phyloP scores from a whole-genome alignment of 2,113 vertebrate species.

The Sminthopsis crassicaudata region DNA sequence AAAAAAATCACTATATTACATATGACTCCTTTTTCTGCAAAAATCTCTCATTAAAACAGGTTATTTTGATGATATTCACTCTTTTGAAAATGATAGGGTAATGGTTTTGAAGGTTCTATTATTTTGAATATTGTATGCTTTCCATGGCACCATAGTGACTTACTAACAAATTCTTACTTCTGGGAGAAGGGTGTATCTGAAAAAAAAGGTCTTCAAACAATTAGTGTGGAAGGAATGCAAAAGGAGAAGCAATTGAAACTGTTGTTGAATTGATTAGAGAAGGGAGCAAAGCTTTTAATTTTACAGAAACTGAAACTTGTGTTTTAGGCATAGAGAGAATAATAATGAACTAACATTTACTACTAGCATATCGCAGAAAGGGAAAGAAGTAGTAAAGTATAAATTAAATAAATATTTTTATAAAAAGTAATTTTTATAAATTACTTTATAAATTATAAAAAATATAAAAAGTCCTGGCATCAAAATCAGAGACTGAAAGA shows the following conservation, averaged over 20 bases:
- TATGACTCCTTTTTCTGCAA: not conserved
- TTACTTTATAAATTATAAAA: no score
- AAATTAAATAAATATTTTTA: not conserved
- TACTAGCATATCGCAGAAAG: not conserved
- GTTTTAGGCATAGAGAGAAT: not conserved
- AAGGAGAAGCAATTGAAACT: not conserved
- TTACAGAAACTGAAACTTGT: not conserved
- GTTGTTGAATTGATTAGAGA: not conserved
- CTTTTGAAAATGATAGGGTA: not conserved
- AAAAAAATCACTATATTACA: not conserved
- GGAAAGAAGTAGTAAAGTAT: not conserved
- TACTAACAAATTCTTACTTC: not conserved
- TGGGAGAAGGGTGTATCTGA: not conserved
- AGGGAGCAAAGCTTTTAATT: not conserved
- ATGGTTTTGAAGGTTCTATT: not conserved
- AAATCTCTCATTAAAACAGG: not conserved
- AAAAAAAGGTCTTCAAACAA: not conserved
- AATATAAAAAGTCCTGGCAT: no score
- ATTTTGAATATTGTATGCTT: not conserved
- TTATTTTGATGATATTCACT: not conserved
- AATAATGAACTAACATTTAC: not conserved
- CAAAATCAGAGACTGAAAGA: not conserved
- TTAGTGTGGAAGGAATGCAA: not conserved
- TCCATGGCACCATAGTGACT: not conserved
- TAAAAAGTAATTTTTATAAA: not conserved